Conservation (phyloP, 2,113 vertebrate genomes). For the Halichoerus grypus region DNA sequence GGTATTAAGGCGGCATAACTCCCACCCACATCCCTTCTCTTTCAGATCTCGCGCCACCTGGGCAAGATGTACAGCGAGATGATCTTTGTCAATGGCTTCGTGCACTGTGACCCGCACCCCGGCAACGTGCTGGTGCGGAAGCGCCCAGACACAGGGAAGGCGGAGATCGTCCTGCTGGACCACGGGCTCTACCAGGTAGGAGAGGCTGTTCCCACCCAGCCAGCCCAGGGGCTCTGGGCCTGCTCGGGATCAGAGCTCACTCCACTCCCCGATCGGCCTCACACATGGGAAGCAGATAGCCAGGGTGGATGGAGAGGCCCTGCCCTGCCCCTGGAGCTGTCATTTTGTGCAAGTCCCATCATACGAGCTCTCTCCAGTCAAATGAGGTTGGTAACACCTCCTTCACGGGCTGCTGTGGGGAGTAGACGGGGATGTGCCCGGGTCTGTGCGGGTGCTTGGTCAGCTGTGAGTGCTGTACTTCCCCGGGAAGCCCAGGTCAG, state of each 20-base stretch:
- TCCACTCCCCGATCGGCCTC: too few relatives aligned
- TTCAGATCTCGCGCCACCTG: constrained; percentile 94
- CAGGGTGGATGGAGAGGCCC: not conserved
- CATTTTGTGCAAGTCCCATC: not conserved
- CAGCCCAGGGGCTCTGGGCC: not conserved
- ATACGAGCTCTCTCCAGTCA: not conserved
- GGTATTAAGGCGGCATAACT: rapidly evolving
- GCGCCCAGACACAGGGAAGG: constrained; percentile 88
- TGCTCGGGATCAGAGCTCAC: not conserved
- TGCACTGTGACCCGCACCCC: constrained; percentile 98
- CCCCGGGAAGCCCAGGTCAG: not conserved
- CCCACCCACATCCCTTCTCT: not conserved
- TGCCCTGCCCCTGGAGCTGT: rapidly evolving
- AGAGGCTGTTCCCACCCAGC: not conserved
- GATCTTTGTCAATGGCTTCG: constrained; percentile 98
- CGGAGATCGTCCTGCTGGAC: constrained; percentile 95
- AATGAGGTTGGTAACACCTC: not conserved
- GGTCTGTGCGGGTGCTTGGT: not conserved
- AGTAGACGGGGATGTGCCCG: not conserved
- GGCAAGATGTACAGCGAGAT: constrained; percentile 98
- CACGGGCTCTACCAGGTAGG: constrained; percentile 98
- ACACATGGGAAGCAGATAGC: not conserved
- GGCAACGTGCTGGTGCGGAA: constrained; percentile 96
- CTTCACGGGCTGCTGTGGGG: not conserved
- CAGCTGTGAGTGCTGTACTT: not conserved